Conservation (phyloP, 2,888 invertebrate genomes). For the Diarsia dahlii region DNA sequence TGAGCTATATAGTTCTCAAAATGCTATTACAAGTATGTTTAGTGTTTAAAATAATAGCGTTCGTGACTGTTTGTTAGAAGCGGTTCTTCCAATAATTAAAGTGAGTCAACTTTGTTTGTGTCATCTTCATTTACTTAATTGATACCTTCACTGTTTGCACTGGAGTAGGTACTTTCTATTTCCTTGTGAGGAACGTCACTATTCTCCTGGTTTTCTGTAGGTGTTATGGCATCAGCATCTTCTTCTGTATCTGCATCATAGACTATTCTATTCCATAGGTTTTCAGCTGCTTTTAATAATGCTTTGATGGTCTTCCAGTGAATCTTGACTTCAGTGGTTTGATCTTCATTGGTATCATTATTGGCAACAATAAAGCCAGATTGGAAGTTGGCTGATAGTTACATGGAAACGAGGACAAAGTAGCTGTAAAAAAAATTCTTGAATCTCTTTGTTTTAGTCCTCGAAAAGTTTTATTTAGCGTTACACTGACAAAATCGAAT, state of each 20-base stretch:
- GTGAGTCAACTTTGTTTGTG: constrained; percentile 14
- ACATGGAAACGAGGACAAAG: neutral
- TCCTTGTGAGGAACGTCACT: neutral
- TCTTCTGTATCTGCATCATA: neutral
- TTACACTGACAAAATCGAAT: neutral
- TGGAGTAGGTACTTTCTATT: constrained; percentile 31
- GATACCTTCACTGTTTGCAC: constrained; percentile 12
- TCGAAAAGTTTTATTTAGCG: neutral
- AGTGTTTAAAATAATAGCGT: constrained; percentile 18
- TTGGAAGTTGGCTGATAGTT: neutral
- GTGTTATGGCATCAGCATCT: neutral
- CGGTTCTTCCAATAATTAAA: constrained; percentile 23
- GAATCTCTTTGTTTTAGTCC: neutral
- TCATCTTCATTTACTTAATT: constrained; percentile 12
- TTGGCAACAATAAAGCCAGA: neutral
- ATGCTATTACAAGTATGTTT: neutral
- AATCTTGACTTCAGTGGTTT: neutral
- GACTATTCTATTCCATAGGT: no score
- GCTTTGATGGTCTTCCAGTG: neutral
- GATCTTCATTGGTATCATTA: no score
- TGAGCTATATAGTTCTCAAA: neutral
- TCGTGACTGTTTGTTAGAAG: constrained; percentile 22
- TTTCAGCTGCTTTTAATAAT: neutral
- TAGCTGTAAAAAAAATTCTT: neutral
- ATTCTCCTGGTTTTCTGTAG: neutral